Conservation (phyloP, 2,888 invertebrate genomes). For the Lasioglossum oenotherae region DNA sequence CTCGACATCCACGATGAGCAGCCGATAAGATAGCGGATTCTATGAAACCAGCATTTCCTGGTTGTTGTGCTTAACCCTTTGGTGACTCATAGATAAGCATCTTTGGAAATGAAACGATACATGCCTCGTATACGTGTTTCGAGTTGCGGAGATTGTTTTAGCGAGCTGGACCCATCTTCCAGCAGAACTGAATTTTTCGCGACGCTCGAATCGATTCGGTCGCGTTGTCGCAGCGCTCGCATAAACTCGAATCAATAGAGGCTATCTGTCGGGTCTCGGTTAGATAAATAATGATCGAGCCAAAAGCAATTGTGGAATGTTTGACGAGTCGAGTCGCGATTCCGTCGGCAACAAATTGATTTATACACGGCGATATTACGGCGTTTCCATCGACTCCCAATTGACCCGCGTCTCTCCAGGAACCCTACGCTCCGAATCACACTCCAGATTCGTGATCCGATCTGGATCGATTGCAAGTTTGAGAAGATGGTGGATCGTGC, state of each 20-base stretch:
- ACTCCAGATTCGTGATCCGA: background rate
- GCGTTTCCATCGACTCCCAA: slow-evolving; percentile 27
- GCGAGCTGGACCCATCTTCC: background rate
- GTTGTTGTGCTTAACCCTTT: slow-evolving; percentile 8
- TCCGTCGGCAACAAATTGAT: slow-evolving; percentile 63
- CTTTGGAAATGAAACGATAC: slow-evolving; percentile 1
- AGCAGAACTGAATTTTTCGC: background rate
- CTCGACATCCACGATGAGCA: slow-evolving; percentile 20
- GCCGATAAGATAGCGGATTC: slow-evolving; percentile 46
- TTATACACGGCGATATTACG: slow-evolving; percentile 54
- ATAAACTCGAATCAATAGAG: slow-evolving; percentile 65
- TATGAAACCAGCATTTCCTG: slow-evolving; percentile 25
- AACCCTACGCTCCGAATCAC: background rate
- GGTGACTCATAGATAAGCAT: slow-evolving; percentile 27
- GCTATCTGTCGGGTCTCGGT: slow-evolving; percentile 58
- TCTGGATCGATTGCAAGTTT: background rate
- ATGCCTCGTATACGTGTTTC: background rate
- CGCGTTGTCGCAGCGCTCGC: slow-evolving; percentile 22
- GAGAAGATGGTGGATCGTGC: background rate
- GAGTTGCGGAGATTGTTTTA: background rate
- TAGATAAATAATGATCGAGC: slow-evolving; percentile 65
- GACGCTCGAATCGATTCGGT: slow-evolving; percentile 17
- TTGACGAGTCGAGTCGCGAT: slow-evolving; percentile 35
- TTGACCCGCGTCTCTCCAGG: background rate
- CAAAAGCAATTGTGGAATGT: slow-evolving; percentile 57